Conservation (phyloP, 2,888 invertebrate species). For the Timandra comae region DNA sequence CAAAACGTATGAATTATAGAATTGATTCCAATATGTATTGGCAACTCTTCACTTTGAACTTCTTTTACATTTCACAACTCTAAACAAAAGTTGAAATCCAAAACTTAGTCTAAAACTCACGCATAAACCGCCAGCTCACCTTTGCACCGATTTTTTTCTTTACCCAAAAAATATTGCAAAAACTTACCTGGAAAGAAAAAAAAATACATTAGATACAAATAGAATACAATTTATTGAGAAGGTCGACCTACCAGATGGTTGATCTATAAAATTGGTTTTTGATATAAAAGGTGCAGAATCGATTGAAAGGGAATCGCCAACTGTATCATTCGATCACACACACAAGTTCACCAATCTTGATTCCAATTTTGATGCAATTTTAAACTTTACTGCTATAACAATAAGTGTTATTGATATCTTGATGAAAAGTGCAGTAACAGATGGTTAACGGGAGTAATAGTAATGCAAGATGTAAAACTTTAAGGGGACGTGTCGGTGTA, state of each 20-base stretch:
- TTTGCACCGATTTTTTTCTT: slow-evolving; percentile 25
- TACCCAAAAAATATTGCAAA: slow-evolving; percentile 32
- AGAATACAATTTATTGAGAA: slow-evolving; percentile 47
- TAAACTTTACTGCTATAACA: slow-evolving; percentile 18
- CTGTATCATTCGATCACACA: slow-evolving; percentile 40
- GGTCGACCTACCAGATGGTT: slow-evolving; percentile 54
- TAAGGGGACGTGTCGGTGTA: slow-evolving; percentile 30
- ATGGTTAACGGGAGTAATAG: slow-evolving; percentile 43
- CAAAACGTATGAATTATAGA: no score
- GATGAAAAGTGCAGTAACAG: slow-evolving; percentile 11
- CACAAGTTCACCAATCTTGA: slow-evolving; percentile 17
- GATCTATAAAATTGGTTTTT: slow-evolving; percentile 48
- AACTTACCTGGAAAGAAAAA: slow-evolving; percentile 56
- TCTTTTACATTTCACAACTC: no score
- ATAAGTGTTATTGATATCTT: slow-evolving; percentile 12
- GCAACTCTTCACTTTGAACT: no score
- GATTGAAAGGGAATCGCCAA: slow-evolving; percentile 51
- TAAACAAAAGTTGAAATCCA: slow-evolving; percentile 25
- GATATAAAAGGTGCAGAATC: slow-evolving; percentile 59
- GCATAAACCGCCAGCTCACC: slow-evolving; percentile 26
- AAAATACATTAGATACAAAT: slow-evolving; percentile 52
- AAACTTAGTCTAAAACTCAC: slow-evolving; percentile 32
- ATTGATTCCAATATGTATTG: no score
- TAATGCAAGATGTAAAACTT: slow-evolving; percentile 34
- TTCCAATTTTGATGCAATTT: slow-evolving; percentile 11